Percentiles rank a stretch among this genome's conserved stretches.
These are phyloP conservation scores for Pristionchus maxplancki DNA, from an alignment of 2,888 invertebrate species.

Conservation along the genomic window DNA sequence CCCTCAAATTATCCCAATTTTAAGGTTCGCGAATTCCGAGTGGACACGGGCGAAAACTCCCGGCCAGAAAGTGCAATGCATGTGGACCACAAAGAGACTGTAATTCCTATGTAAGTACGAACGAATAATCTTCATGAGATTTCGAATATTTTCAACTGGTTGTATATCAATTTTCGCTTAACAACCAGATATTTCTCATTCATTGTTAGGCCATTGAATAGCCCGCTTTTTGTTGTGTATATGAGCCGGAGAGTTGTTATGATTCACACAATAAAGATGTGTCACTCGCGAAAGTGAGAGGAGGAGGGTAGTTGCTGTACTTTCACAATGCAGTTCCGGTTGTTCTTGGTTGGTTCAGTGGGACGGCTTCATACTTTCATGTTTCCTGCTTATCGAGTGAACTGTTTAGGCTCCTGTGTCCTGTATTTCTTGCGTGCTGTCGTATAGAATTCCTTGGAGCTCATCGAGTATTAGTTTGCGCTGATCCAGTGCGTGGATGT, in stretches of 20 bases:
- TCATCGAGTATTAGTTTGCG: too few species aligned
- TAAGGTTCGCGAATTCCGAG: neutral
- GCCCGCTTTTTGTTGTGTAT: constrained; percentile 33
- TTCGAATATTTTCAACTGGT: neutral
- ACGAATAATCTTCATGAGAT: too few species aligned
- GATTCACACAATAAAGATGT: constrained; percentile 27
- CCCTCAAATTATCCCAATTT: too few species aligned
- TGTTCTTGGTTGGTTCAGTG: too few species aligned
- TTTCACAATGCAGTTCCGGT: neutral
- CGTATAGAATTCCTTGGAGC: too few species aligned
- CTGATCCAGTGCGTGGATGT: too few species aligned
- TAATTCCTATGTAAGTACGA: neutral
- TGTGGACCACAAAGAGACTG: neutral
- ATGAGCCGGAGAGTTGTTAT: constrained; percentile 38
- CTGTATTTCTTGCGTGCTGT: too few species aligned
- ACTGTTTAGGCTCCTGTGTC: too few species aligned
- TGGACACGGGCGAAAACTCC: constrained; percentile 16
- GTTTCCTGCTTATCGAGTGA: too few species aligned
- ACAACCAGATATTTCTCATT: neutral
- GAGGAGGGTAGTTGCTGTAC: neutral
- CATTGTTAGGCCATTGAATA: constrained; percentile 21
- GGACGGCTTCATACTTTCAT: too few species aligned
- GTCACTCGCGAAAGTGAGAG: constrained; percentile 2
- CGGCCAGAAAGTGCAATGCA: neutral
- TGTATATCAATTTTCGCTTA: neutral